Evolutionary conservation across 2,888 invertebrate species (phyloP).

Genomic region (Lochmaea crataegi): DNA sequence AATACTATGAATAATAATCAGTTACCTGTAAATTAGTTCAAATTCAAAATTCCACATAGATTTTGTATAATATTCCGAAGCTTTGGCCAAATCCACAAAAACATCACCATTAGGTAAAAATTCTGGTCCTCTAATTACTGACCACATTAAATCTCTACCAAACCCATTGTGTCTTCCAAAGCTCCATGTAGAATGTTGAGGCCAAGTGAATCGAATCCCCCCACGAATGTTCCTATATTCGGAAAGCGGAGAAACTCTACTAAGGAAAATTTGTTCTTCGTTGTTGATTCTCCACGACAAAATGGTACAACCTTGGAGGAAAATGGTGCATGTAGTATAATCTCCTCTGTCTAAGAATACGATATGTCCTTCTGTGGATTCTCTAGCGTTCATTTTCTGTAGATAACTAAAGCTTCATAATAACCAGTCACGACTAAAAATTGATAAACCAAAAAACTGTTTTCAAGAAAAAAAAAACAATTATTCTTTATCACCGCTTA

Average conservation of each 20-base stretch:
- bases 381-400: conserved; percentile 8
- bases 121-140: conserved; percentile 38
- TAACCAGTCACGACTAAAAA: neutral
- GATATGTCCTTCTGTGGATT: conserved; percentile 19
- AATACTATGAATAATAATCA: neutral
- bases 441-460: no score
- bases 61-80: conserved; percentile 42
- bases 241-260: conserved; percentile 20
- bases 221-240: conserved; percentile 35
- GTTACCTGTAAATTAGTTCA: conserved; percentile 36
- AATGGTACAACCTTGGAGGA: conserved; percentile 46
- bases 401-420: neutral
- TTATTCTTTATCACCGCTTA: neutral
- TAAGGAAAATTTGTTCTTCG: conserved; percentile 43
- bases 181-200: conserved; percentile 35
- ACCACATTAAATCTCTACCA: conserved; percentile 42
- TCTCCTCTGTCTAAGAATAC: conserved; percentile 46
- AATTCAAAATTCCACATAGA: conserved; percentile 46
- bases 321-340: conserved; percentile 48
- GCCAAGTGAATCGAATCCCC: conserved; percentile 45
- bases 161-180: conserved; percentile 45
- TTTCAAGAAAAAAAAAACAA: neutral
- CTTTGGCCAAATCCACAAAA: conserved; percentile 34
- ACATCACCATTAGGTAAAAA: conserved; percentile 40
- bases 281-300: conserved; percentile 48